These are phyloP conservation scores for Acrossocheilus wenchowensis DNA, from an alignment of 2,797 vertebrate species.

Conservation along the genomic window DNA sequence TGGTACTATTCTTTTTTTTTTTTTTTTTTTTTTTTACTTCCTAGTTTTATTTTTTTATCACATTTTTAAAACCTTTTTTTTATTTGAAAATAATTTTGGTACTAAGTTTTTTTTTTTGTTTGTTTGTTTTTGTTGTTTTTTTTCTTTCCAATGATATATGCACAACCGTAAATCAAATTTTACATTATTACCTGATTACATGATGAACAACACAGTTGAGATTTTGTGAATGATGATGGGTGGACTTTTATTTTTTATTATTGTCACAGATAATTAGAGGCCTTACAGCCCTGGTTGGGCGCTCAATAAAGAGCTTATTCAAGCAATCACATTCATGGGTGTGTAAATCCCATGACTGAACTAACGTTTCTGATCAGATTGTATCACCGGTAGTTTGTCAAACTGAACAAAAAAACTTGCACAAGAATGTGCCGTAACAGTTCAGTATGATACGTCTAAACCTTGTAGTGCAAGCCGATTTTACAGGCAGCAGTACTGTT, in stretches of 20 bases:
- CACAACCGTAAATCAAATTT: not conserved
- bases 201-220: not conserved
- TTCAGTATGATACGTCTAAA: not conserved
- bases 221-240: not conserved
- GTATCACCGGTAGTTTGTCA: not conserved
- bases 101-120: not conserved
- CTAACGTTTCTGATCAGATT: constrained; percentile 27
- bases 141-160: not conserved
- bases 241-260: not conserved
- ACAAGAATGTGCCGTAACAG: not conserved
- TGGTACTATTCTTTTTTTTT: not conserved
- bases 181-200: not conserved
- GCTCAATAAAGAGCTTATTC: not conserved
- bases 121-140: not conserved
- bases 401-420: constrained; percentile 10
- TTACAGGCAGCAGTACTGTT: constrained; percentile 14
- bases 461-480: not conserved
- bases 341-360: constrained; percentile 7
- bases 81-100: not conserved
- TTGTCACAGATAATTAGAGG: not conserved
- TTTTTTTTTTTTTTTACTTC: not conserved
- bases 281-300: constrained; percentile 24
- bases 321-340: not conserved
- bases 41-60: not conserved
- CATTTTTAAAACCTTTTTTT: too few species aligned